Evolutionary conservation across 2,888 invertebrate genomes (phyloP), one percentile per base, ranked within the genome.

Genomic region (Lycophotia porphyrea): DNA sequence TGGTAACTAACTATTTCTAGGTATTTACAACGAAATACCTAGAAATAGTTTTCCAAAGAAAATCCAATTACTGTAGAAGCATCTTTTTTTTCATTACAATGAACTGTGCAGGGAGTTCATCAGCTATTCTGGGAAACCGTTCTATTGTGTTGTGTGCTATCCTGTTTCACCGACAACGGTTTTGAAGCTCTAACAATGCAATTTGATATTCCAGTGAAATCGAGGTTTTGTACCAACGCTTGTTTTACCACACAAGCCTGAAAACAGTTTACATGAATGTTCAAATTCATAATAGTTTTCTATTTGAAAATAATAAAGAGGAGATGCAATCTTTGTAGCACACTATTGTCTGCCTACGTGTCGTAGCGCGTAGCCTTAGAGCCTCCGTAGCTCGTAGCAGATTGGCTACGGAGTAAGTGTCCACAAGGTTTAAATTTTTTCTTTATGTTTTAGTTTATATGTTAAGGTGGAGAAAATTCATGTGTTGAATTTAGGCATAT

Each of bases 341-440:
- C 42, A 9, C 21, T 27, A 60, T 39, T 34, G 5, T 8, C 27
- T 47, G 71, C n/a, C 79, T 77, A 83, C 81, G 70, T 27, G 7
- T 31, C 74, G 87, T 80, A 88, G 78, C 78, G 44, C 72, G 77
- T 84, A 78, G 65, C 74, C 76, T 80, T 80, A 82, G 82, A 88
- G 61, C 78, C 85, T 88, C 21, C 78, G 78, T 84, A 80, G 77
- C 60, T 11, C 74, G 85, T 80, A 80, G 81, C 74, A 68, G 39
- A 64, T 49, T 52, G 34, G 60, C 74, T 75, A 79, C 73, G 71
- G 78, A 74, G 44, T 73, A 66, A 47, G 49, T 18, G 65, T 60
- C 36, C 15, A 13, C 21, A 68, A 52, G 4, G 42, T 63, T 49
- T 36, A 15, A n/a, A n/a, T n/a, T n/a, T n/a, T n/a, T n/a, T n/a